Evolutionary conservation across 2,888 invertebrate genomes (phyloP).

Genomic region (Smittia aterrima): DNA sequence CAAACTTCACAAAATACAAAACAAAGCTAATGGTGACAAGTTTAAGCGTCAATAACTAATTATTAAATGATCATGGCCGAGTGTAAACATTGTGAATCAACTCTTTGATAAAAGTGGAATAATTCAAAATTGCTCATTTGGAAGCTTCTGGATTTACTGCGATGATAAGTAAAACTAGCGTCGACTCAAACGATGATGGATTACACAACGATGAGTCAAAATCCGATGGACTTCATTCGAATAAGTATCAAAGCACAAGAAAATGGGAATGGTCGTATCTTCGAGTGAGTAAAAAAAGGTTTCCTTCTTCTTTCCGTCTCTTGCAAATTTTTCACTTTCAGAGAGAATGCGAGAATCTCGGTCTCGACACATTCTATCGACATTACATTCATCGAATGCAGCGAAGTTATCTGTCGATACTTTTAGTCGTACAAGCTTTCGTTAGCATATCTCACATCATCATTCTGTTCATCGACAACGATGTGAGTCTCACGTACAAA

Average conservation of each 20-base stretch:
- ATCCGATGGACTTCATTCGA: neutral
- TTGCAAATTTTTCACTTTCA: constrained; percentile 49
- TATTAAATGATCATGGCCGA: too few relatives aligned
- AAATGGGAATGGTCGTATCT: constrained; percentile 54
- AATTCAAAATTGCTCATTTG: neutral
- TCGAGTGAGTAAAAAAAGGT: constrained; percentile 47
- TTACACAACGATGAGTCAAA: neutral
- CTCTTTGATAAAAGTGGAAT: neutral
- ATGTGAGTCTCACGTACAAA: constrained; percentile 44
- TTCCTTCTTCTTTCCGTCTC: neutral
- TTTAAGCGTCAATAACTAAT: too few relatives aligned
- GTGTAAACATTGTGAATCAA: neutral
- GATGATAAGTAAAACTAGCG: neutral
- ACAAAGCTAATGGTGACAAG: too few relatives aligned
- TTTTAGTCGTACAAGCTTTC: constrained; percentile 66
- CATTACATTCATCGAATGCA: constrained; percentile 74
- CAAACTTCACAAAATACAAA: neutral
- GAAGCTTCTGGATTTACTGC: neutral
- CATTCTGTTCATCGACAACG: constrained; percentile 57
- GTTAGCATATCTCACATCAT: constrained; percentile 63
- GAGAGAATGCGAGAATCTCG: constrained; percentile 74
- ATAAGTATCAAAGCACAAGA: constrained; percentile 42
- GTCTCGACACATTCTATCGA: constrained; percentile 71
- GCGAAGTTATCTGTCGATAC: constrained; percentile 74
- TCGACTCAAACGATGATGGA: too few relatives aligned